Evolutionary conservation across 2,113 vertebrate species (phyloP).

Genomic region (Entomyzon cyanotis): DNA sequence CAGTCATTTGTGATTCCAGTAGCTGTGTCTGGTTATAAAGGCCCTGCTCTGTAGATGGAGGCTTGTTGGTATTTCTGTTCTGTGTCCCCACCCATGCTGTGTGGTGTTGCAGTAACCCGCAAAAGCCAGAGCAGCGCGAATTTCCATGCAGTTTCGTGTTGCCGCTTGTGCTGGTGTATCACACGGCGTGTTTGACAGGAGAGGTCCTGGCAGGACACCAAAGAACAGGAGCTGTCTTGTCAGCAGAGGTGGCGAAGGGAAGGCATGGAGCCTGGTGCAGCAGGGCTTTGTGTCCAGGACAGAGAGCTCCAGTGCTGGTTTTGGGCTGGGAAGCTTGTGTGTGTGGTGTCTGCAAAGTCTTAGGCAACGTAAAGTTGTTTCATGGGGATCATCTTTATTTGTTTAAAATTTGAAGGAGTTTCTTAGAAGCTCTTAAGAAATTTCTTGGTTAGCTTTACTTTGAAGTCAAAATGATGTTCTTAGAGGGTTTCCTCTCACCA

Average conservation of each 20-base stretch:
- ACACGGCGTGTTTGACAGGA: background rate
- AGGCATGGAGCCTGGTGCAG: background rate
- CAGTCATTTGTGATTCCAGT: background rate
- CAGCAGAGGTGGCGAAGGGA: background rate
- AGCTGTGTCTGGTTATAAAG: background rate
- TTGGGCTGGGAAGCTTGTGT: background rate
- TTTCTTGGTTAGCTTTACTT: background rate
- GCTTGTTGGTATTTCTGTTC: background rate
- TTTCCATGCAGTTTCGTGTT: background rate
- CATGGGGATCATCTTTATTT: background rate
- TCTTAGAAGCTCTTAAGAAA: background rate
- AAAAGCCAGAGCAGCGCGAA: background rate
- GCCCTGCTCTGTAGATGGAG: background rate
- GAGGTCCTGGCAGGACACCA: constrained; percentile 23
- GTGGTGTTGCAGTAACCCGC: background rate
- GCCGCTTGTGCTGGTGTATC: background rate
- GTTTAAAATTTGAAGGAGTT: background rate
- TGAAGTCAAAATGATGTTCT: background rate
- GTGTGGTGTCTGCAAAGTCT: background rate
- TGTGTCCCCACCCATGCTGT: background rate
- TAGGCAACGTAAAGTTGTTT: background rate
- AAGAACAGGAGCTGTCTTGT: background rate
- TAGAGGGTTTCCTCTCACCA: background rate
- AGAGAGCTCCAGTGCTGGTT: background rate
- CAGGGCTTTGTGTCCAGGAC: background rate